phyloP scores from a whole-genome alignment of 2,888 invertebrate species.

The Euproctis similis region DNA sequence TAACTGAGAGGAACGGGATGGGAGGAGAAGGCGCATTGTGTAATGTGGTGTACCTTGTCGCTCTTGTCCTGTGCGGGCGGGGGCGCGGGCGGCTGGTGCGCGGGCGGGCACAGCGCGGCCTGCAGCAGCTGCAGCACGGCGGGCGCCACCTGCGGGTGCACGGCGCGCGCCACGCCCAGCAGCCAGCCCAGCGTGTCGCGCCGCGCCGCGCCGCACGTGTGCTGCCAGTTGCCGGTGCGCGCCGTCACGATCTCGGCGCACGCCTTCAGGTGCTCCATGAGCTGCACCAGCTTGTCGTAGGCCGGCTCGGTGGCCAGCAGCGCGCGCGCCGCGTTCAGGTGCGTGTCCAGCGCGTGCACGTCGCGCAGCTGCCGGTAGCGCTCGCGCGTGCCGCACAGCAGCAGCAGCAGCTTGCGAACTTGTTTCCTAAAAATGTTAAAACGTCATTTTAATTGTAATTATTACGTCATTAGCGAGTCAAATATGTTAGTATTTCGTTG shows the following conservation, averaged over 20 bases:
- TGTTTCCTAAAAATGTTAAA: conserved; percentile 89
- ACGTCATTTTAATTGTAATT: too few species aligned
- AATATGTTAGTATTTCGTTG: too few species aligned
- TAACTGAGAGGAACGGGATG: too few species aligned
- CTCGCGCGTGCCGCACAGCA: conserved; percentile 96
- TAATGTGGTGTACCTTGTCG: background rate
- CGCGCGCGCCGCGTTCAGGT: conserved; percentile 82
- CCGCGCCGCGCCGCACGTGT: conserved; percentile 85
- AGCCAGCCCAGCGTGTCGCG: conserved; percentile 86
- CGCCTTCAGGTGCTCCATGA: conserved; percentile 95
- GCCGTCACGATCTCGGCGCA: conserved; percentile 94
- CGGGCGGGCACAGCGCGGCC: conserved; percentile 84
- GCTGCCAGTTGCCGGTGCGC: conserved; percentile 96
- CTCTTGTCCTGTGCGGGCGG: background rate
- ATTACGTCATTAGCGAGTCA: too few species aligned
- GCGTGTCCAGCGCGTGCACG: conserved; percentile 92
- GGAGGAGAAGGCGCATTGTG: background rate
- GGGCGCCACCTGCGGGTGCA: conserved; percentile 94
- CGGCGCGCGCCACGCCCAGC: conserved; percentile 86
- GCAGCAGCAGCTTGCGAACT: conserved; percentile 91
- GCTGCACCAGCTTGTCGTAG: conserved; percentile 93
- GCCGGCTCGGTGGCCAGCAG: conserved; percentile 75
- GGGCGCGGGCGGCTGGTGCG: conserved; percentile 7
- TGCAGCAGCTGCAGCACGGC: conserved; percentile 93
- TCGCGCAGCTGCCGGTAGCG: conserved; percentile 95